Conservation (phyloP, 1,140 invertebrate species). For the Nylanderia fulva region DNA sequence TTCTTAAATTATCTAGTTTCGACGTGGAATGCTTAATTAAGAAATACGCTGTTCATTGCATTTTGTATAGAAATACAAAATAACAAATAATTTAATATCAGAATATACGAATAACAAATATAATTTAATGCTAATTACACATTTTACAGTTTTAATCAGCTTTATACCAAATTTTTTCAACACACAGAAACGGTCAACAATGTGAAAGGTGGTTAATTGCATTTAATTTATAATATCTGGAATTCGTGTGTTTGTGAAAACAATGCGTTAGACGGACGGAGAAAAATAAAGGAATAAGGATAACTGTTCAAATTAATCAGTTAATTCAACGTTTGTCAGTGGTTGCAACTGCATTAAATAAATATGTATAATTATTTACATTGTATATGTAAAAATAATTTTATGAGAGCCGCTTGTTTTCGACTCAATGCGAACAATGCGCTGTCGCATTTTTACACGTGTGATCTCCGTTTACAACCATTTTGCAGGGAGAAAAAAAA, state of each 20-base stretch:
- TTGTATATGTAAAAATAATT: slow-evolving; percentile 27
- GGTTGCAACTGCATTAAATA: slow-evolving; percentile 18
- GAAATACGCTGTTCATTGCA: too few species aligned
- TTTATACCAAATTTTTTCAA: slow-evolving; percentile 20
- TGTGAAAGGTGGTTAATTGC: not conserved
- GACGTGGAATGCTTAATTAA: not conserved
- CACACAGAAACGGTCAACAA: not conserved
- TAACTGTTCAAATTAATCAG: slow-evolving; percentile 33
- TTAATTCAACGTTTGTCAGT: slow-evolving; percentile 4
- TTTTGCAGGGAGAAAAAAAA: slow-evolving; percentile 5
- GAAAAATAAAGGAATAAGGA: slow-evolving; percentile 41
- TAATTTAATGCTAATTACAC: not conserved
- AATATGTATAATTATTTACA: slow-evolving; percentile 30
- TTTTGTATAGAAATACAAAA: too few species aligned
- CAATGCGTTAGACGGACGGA: not conserved
- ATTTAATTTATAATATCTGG: slow-evolving; percentile 23
- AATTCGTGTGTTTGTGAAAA: slow-evolving; percentile 19
- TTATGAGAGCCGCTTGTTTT: not conserved
- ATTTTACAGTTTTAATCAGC: not conserved
- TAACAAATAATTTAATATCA: too few species aligned
- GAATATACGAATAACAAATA: not conserved
- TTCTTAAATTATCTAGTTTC: not conserved
- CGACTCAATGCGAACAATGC: not conserved
- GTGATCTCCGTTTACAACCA: not conserved
- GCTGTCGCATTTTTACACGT: not conserved